phyloP scores from a whole-genome alignment of 37 sponge, comb jelly and placozoan genomes.

The Diacarnus erythraeanus region DNA sequence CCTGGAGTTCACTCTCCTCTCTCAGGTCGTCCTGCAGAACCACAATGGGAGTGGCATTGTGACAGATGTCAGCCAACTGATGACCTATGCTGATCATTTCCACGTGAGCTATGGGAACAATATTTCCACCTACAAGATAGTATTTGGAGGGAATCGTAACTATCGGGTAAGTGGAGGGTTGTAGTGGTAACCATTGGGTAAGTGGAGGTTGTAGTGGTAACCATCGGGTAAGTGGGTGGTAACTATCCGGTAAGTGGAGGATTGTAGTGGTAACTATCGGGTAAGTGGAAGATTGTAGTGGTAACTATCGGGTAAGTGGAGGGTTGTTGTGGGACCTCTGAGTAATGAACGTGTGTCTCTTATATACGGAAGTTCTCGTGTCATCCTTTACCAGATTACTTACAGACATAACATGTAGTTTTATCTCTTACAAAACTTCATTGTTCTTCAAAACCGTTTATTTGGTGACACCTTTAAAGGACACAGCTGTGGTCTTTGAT shows the following conservation, averaged over 20 bases:
- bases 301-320: too few species aligned
- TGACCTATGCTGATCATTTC: conserved; percentile 55
- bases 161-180: not conserved
- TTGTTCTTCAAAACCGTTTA: too few species aligned
- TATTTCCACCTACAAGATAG: conserved; percentile 39
- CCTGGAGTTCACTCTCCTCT: conserved; percentile 41
- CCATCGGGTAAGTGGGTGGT: too few species aligned
- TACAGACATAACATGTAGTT: too few species aligned
- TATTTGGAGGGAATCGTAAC: conserved; percentile 46
- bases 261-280: not conserved
- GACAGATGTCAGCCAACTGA: conserved; percentile 16
- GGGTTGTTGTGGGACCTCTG: not conserved
- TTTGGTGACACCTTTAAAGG: too few species aligned
- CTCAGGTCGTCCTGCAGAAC: conserved; percentile 15
- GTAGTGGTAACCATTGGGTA: not conserved
- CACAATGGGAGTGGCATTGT: not conserved
- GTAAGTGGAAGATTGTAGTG: too few species aligned
- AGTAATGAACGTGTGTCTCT: not conserved
- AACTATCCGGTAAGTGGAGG: conserved; percentile 3
- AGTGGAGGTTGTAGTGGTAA: too few species aligned
- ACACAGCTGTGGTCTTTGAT: too few species aligned
- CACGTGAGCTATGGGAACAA: conserved; percentile 13
- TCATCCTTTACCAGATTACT: too few species aligned
- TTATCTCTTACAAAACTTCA: too few species aligned
- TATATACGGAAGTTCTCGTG: not conserved